Evolutionary conservation across 2,797 vertebrate species (phyloP), one percentile per base, ranked within the genome.

Genomic region (Pipistrellus kuhlii): DNA sequence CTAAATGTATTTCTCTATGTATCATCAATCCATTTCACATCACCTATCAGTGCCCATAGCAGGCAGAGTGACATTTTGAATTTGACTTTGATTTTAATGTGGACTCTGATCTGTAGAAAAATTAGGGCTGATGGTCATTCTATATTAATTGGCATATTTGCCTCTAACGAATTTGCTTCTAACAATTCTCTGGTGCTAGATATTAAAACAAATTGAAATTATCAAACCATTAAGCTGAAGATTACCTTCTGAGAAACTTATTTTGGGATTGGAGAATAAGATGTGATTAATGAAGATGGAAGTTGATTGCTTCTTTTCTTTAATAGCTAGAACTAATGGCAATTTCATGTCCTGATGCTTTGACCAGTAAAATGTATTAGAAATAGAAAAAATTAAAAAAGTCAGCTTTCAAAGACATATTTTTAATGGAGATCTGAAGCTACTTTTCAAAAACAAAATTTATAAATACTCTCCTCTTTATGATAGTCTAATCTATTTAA

Each of bases 151-250:
- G 23, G 91, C 88, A 68, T 48, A 59, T 41, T 44, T 93, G 2
- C 1, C 71, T 48, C 18, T 80, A 82, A 32, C 9, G 92, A 91
- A 81, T 32, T 8, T 41, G 0, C 20, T 93, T 55, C 64, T 78
- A 96, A 32, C 7, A 95, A 80, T 8, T 85, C 3, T 69, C 71
- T 94, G 91, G 75, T 85, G 48, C 13, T 94, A 48, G 46, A 41
- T 30, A 62, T 21, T 51, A 53, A 88, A 80, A 88, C 21, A 92
- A 94, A 94, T 75, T 88, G 41, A 86, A 94, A 91, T 82, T 57
- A 8, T 87, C 57, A 57, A 66, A 51, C 44, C 91, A 69, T 77
- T 94, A 75, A 93, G 81, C 30, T 81, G 5, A 38, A 71, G 20
- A 46, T 6, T 97, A 10, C 1, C 4, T 95, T 93, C 93, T 94